Evolutionary conservation across 2,888 invertebrate genomes (phyloP), one percentile per base, ranked within the genome.

Genomic region (Beris chalybata): DNA sequence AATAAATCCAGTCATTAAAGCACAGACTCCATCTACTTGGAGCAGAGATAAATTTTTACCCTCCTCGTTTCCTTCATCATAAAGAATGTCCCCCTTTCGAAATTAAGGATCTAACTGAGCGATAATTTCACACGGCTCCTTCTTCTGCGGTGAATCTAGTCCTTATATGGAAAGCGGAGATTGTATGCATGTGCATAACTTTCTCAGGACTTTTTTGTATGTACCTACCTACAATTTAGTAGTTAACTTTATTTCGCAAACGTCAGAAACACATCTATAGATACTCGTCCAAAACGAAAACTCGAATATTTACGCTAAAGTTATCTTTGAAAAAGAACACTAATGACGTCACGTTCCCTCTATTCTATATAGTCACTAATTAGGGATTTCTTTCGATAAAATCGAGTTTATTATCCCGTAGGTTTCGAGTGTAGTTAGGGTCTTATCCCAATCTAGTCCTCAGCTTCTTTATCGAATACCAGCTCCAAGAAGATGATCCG

Each of bases 1-100:
- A 78, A 78, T 78, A 78, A 78, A 78, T 79, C 78, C 78, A 78
- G 78, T 79, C 77, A 78, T 78, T 78, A 78, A 78, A 78, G 79
- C 65, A 65, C 65, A 69, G 65, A 69, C 67, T 69, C 64, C 69
- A 66, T 66, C 64, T 66, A 59, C 66, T 69, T 55, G 56, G 66
- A 55, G 59, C 56, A 64, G 43, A 64, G 66, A 66, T 69, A 66
- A 69, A 66, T 66, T 69, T 64, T 55, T 47, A 45, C 52, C 54
- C 59, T 43, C 52, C 13, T 63, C 57, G 50, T 48, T 38, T 11
- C 22, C 47, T 31, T 7, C 31, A 30, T 50, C 13, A 30, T 31
- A 45, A 58, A 38, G 29, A 22, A 31, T 48, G 48, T 48, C 7
- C n/a, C 48, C 31, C 31, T 32, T 65, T 57, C 38, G 48, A 61